These are phyloP conservation scores for Paramormyrops kingsleyae DNA, from an alignment of 2,113 vertebrate species.

Conservation along the genomic window DNA sequence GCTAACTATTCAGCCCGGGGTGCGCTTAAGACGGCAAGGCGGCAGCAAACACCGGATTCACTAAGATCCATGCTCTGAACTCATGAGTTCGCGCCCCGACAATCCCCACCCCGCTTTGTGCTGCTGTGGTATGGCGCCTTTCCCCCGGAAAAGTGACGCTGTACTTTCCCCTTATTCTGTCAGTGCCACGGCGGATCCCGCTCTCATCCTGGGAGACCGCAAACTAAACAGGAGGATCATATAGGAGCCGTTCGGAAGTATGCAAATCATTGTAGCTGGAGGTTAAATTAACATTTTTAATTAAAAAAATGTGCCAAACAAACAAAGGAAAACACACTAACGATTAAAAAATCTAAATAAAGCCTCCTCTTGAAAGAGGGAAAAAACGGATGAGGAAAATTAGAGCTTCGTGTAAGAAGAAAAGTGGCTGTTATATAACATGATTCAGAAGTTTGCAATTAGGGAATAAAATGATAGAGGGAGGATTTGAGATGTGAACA, in stretches of 20 bases:
- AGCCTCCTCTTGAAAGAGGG: conserved; percentile 38
- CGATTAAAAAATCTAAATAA: conserved; percentile 67
- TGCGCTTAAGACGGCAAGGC: neutral
- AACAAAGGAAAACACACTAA: conserved; percentile 75
- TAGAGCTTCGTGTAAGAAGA: conserved; percentile 6
- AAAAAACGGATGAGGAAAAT: conserved; percentile 3
- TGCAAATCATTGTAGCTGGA: conserved; percentile 65
- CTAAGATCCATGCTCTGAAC: neutral
- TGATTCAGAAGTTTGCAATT: conserved; percentile 16
- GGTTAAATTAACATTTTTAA: conserved; percentile 76
- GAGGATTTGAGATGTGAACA: neutral
- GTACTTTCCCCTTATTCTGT: conserved; percentile 44
- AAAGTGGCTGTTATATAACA: neutral
- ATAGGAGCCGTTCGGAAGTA: conserved; percentile 64
- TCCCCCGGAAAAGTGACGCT: conserved; percentile 22
- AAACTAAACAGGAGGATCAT: conserved; percentile 67
- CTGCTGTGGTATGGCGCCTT: neutral
- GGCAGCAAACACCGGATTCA: neutral
- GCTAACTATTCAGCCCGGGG: neutral
- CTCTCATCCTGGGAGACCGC: conserved; percentile 62
- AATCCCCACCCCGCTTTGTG: neutral
- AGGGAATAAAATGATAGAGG: neutral
- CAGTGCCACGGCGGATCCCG: conserved; percentile 54
- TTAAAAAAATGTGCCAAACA: conserved; percentile 74
- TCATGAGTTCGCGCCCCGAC: neutral